Conservation (phyloP, 1,140 invertebrate species). For the Cotesia typhae region DNA sequence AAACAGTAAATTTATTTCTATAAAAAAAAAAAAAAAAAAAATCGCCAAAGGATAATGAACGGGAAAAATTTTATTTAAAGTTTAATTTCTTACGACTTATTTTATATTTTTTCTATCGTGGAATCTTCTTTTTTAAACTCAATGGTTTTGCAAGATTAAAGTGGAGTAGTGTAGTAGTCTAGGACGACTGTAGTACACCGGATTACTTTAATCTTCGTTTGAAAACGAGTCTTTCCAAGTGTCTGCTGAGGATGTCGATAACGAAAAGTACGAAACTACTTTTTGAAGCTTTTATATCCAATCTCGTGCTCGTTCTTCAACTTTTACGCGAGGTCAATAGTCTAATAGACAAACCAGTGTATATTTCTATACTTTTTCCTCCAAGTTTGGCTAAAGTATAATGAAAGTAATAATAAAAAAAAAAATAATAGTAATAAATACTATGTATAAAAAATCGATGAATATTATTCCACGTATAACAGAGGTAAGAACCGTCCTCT, state of each 20-base stretch:
- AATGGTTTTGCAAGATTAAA: too few relatives aligned
- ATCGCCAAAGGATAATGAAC: too few relatives aligned
- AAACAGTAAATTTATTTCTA: too few relatives aligned
- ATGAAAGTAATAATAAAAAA: neutral
- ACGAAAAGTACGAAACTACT: conserved; percentile 28
- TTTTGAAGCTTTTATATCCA: conserved; percentile 33
- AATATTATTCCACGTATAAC: neutral
- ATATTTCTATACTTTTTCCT: too few relatives aligned
- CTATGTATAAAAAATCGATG: conserved; percentile 15
- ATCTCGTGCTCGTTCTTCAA: conserved; percentile 26
- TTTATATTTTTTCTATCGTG: too few relatives aligned
- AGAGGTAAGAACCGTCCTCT: conserved; percentile 19
- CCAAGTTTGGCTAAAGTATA: neutral
- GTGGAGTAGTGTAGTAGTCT: too few relatives aligned
- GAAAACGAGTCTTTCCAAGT: neutral
- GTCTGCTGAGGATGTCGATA: conserved; percentile 29
- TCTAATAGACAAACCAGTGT: conserved; percentile 20
- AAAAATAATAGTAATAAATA: too few relatives aligned
- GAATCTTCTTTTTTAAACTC: too few relatives aligned
- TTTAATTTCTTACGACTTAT: too few relatives aligned
- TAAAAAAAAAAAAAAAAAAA: too few relatives aligned
- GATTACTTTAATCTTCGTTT: conserved; percentile 30
- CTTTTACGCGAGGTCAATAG: conserved; percentile 27
- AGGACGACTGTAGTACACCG: conserved; percentile 2
- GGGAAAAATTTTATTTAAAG: too few relatives aligned